phyloP scores from a whole-genome alignment of 2,113 vertebrate species.

The Melanotaenia duboulayi region DNA sequence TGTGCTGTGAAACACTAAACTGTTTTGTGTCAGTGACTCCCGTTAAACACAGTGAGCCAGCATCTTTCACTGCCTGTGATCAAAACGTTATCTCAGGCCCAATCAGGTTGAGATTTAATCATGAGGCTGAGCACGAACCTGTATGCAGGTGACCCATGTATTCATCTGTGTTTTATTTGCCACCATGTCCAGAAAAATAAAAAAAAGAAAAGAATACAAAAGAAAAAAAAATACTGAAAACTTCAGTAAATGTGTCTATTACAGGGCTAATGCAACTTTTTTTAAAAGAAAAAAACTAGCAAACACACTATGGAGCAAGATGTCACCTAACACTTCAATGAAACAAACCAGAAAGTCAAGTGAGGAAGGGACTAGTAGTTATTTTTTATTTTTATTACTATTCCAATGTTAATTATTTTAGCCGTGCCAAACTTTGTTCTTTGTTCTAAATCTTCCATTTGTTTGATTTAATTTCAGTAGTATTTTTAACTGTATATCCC shows the following conservation, averaged over 20 bases:
- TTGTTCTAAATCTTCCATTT: constrained; percentile 51
- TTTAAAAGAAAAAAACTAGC: constrained; percentile 4
- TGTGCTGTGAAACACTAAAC: constrained; percentile 61
- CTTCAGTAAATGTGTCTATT: constrained; percentile 47
- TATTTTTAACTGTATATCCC: constrained; percentile 50
- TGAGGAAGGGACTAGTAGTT: constrained; percentile 22
- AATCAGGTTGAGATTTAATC: constrained; percentile 27
- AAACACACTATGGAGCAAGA: constrained; percentile 52
- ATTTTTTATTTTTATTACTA: constrained; percentile 49
- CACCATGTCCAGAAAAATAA: constrained; percentile 32
- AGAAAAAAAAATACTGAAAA: constrained; percentile 23
- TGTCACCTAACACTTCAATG: constrained; percentile 50
- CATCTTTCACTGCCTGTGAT: constrained; percentile 76
- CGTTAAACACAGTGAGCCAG: constrained; percentile 73
- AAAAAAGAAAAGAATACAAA: background rate
- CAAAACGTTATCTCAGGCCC: constrained; percentile 62
- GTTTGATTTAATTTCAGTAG: constrained; percentile 22
- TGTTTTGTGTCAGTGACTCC: constrained; percentile 60
- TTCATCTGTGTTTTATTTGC: constrained; percentile 48
- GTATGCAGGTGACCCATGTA: constrained; percentile 37
- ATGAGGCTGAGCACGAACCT: constrained; percentile 24
- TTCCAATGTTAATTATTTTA: constrained; percentile 60
- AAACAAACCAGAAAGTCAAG: constrained; percentile 26
- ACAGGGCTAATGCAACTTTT: constrained; percentile 64
- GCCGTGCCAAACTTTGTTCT: constrained; percentile 86